Evolutionary conservation across 2,797 vertebrate species (phyloP).

Genomic region (Fistularia commersonii): DNA sequence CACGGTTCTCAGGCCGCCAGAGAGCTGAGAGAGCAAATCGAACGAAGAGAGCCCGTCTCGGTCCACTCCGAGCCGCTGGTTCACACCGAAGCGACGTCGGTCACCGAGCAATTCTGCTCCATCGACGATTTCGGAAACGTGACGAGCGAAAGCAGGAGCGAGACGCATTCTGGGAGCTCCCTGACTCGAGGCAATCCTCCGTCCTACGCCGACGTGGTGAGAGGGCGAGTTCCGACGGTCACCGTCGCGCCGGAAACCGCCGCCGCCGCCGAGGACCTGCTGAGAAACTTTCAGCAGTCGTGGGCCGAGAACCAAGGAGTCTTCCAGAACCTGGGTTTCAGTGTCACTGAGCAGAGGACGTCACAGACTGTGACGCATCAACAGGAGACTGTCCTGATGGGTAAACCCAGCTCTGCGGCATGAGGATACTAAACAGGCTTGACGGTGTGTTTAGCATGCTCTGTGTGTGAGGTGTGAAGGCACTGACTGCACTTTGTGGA

Average conservation of each 20-base stretch:
- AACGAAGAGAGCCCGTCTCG: conserved; percentile 64
- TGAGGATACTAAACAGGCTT: conserved; percentile 67
- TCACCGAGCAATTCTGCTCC: conserved; percentile 72
- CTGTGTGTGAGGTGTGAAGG: conserved; percentile 28
- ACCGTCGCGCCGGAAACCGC: conserved; percentile 72
- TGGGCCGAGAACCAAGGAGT: conserved; percentile 86
- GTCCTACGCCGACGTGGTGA: conserved; percentile 89
- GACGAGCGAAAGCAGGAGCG: conserved; percentile 54
- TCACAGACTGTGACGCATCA: conserved; percentile 79
- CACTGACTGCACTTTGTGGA: conserved; percentile 31
- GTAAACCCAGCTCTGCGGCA: conserved; percentile 78
- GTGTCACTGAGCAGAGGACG: conserved; percentile 75
- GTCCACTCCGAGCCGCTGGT: conserved; percentile 32
- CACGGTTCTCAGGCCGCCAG: conserved; percentile 70
- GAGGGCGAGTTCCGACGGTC: conserved; percentile 76
- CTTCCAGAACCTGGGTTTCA: conserved; percentile 82
- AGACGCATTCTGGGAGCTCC: conserved; percentile 64
- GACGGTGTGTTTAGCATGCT: conserved; percentile 53
- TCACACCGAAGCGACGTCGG: conserved; percentile 61
- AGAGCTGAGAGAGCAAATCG: conserved; percentile 72
- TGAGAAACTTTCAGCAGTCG: conserved; percentile 84
- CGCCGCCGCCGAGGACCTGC: conserved; percentile 78
- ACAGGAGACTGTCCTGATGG: conserved; percentile 79
- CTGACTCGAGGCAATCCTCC: conserved; percentile 80
- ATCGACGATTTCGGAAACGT: conserved; percentile 75